A percentile compares a stretch with the other conserved stretches of the same genome.
Evolutionary conservation across 1,140 invertebrate species (phyloP).

Genomic region (Drosophila willistoni): DNA sequence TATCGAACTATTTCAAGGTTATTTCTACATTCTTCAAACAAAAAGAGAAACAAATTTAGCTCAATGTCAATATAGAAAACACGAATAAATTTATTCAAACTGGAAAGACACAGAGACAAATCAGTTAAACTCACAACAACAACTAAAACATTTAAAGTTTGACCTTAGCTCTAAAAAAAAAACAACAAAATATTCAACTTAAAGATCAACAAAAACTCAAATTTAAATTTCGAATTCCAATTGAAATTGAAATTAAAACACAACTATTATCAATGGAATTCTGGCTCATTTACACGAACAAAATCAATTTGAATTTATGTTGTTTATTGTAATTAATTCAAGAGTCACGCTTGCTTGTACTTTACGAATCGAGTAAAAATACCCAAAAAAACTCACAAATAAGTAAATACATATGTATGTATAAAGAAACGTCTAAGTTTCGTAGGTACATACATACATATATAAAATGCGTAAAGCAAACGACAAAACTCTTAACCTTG

Average conservation of each 20-base stretch:
- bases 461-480: constrained; percentile 57
- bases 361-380: constrained; percentile 23
- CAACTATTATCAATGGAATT: constrained; percentile 49
- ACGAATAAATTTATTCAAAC: constrained; percentile 57
- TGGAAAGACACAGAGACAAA: constrained; percentile 41
- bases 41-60: constrained; percentile 43
- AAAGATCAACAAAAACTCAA: neutral
- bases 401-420: constrained; percentile 1
- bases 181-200: neutral
- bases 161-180: constrained; percentile 32
- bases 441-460: too few species aligned
- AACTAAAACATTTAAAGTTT: constrained; percentile 50
- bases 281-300: constrained; percentile 17
- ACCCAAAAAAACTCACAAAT: constrained; percentile 17
- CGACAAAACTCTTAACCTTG: constrained; percentile 65
- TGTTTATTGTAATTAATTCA: constrained; percentile 51
- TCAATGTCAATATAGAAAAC: constrained; percentile 60
- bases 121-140: constrained; percentile 43
- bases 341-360: constrained; percentile 50
- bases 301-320: constrained; percentile 52
- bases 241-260: neutral
- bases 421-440: neutral
- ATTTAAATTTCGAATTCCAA: neutral
- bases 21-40: constrained; percentile 42
- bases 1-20: constrained; percentile 50